Percentiles rank a stretch among this genome's conserved stretches.
Evolutionary conservation across 2,888 invertebrate genomes (phyloP).

Genomic region (Cataglyphis altisquamis): DNA sequence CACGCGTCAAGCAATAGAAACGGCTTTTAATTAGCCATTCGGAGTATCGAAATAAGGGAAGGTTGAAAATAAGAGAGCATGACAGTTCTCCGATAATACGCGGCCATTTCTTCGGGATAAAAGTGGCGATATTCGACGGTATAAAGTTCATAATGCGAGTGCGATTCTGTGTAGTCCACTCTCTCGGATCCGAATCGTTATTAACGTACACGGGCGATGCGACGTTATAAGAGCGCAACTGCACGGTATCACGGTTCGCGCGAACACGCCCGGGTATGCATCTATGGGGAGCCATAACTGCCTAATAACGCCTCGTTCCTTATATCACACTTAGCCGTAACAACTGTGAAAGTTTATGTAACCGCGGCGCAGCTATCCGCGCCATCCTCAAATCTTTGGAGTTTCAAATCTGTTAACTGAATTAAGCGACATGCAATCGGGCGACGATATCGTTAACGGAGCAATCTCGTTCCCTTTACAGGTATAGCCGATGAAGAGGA

Average conservation of each 20-base stretch:
- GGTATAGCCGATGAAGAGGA: neutral
- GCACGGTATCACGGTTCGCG: constrained; percentile 59
- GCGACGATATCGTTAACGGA: constrained; percentile 47
- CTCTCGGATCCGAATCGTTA: constrained; percentile 81
- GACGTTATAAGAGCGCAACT: constrained; percentile 53
- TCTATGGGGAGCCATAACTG: constrained; percentile 83
- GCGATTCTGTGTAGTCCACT: constrained; percentile 83
- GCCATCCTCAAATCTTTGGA: constrained; percentile 56
- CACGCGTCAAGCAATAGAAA: constrained; percentile 17
- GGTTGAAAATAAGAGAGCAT: neutral
- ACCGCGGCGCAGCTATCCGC: constrained; percentile 36
- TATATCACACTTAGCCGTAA: constrained; percentile 77
- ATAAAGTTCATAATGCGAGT: constrained; percentile 83
- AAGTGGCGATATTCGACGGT: constrained; percentile 83
- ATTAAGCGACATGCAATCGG: constrained; percentile 44
- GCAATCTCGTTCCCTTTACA: constrained; percentile 33
- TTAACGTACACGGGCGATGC: constrained; percentile 77
- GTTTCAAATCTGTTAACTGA: constrained; percentile 32
- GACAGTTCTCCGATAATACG: constrained; percentile 52
- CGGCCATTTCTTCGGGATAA: constrained; percentile 18
- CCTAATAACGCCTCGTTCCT: constrained; percentile 83
- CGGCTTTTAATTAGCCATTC: constrained; percentile 53
- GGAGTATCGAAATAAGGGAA: constrained; percentile 22
- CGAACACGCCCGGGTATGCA: constrained; percentile 73
- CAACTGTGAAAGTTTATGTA: constrained; percentile 65